A percentile compares a stretch with the other conserved stretches of the same genome.
Evolutionary conservation across 2,888 invertebrate genomes (phyloP).

Genomic region (Lithophane ornitopus): DNA sequence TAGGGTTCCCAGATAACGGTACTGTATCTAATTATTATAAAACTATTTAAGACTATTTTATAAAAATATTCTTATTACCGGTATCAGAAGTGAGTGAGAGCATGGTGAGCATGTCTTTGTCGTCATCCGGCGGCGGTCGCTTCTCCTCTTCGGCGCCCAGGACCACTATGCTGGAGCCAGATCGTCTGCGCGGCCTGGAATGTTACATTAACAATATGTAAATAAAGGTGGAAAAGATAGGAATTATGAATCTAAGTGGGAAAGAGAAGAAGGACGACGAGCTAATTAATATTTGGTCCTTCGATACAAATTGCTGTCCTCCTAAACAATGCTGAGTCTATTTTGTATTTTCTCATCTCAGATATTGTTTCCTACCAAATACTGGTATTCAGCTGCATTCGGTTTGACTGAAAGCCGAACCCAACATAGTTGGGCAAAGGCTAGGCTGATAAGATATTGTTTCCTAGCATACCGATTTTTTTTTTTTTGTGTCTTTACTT

Average conservation of each 20-base stretch:
- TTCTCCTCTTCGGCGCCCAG: conserved; percentile 93
- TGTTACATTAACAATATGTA: conserved; percentile 13
- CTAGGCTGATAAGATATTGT: no score
- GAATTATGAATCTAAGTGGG: no score
- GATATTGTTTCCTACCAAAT: background rate
- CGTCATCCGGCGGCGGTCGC: conserved; percentile 90
- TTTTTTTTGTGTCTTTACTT: no score
- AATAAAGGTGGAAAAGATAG: background rate
- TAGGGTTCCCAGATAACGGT: no score
- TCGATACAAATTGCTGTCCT: background rate
- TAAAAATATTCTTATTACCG: conserved; percentile 84
- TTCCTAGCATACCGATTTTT: no score
- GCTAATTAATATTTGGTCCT: background rate
- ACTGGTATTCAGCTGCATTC: no score
- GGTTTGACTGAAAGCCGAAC: no score
- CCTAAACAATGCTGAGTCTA: background rate
- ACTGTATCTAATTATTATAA: no score
- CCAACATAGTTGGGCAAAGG: no score
- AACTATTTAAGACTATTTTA: no score
- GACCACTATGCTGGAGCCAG: conserved; percentile 95
- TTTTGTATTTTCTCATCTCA: background rate
- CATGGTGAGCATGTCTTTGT: conserved; percentile 95
- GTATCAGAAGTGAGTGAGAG: conserved; percentile 92
- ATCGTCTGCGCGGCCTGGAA: conserved; percentile 95
- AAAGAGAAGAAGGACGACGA: background rate